phyloP scores from a whole-genome alignment of 1,140 invertebrate species.

The Grapholita molesta region DNA sequence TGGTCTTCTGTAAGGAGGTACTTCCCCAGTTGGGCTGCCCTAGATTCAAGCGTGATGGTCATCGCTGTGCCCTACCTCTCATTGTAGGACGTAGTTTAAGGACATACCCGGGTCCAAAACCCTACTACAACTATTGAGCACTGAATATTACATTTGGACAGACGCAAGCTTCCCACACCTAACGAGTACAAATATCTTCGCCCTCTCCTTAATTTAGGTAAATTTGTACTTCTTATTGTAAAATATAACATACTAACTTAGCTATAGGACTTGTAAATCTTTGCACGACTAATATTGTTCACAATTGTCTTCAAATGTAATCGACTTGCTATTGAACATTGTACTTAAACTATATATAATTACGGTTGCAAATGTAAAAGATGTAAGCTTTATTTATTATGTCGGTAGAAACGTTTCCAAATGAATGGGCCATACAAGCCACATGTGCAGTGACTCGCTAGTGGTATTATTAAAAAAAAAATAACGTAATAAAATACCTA shows the following conservation, averaged over 20 bases:
- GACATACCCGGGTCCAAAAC: too few species aligned
- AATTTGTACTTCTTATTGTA: conserved; percentile 21
- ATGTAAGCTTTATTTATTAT: neutral
- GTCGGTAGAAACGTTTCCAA: neutral
- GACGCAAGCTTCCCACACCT: neutral
- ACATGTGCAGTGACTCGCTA: too few species aligned
- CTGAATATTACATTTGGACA: neutral
- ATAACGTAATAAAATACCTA: too few species aligned
- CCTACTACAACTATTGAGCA: too few species aligned
- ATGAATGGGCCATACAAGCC: too few species aligned
- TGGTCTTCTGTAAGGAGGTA: too few species aligned
- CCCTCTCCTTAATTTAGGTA: neutral
- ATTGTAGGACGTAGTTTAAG: too few species aligned
- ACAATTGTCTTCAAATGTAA: conserved; percentile 12
- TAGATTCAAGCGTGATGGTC: too few species aligned
- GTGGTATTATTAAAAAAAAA: too few species aligned
- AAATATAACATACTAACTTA: conserved; percentile 15
- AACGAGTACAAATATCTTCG: conserved; percentile 26
- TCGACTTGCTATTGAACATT: conserved; percentile 14
- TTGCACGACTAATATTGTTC: conserved; percentile 12
- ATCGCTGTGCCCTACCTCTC: too few species aligned
- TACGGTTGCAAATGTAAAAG: neutral
- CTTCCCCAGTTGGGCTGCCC: too few species aligned
- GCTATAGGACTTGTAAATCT: conserved; percentile 1
- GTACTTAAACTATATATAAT: neutral